Evolutionary conservation across 2,888 invertebrate species (phyloP).

Genomic region (Xylophagus ater): DNA sequence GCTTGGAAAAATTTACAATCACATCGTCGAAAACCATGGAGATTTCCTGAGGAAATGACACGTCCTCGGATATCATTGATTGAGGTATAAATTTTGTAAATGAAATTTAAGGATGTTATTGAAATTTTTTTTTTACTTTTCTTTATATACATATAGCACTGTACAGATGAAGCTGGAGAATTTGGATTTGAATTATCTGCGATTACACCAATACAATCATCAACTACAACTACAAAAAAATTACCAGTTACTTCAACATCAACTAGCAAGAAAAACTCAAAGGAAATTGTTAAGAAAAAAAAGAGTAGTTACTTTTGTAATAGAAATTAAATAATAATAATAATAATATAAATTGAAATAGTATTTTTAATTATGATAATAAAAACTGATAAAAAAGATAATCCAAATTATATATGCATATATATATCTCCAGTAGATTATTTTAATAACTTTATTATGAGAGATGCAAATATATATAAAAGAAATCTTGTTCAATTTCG

Average conservation of each 20-base stretch:
- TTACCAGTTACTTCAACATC: conserved; percentile 1
- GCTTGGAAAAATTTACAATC: conserved; percentile 68
- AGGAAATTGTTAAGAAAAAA: conserved; percentile 15
- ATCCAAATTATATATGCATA: no score
- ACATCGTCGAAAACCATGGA: conserved; percentile 77
- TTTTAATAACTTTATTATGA: no score
- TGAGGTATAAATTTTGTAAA: conserved; percentile 37
- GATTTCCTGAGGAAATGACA: conserved; percentile 71
- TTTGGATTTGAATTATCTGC: no score
- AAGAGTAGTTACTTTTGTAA: neutral
- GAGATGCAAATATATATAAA: no score
- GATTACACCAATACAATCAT: neutral
- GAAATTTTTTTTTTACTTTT: neutral
- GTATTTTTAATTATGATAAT: no score
- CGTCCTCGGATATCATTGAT: conserved; percentile 56
- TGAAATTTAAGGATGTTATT: neutral
- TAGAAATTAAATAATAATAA: conserved; percentile 3
- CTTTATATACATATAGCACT: conserved; percentile 9
- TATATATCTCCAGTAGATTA: no score
- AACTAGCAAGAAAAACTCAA: conserved; percentile 8
- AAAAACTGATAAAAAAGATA: no score
- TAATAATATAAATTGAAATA: neutral
- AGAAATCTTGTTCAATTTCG: conserved; percentile 4
- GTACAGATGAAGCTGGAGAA: conserved; percentile 10
- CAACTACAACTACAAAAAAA: conserved; percentile 6